A percentile compares a stretch with the other conserved stretches of the same genome.
Evolutionary conservation across 2,888 invertebrate species (phyloP).

Genomic region (Conomelus anceps): DNA sequence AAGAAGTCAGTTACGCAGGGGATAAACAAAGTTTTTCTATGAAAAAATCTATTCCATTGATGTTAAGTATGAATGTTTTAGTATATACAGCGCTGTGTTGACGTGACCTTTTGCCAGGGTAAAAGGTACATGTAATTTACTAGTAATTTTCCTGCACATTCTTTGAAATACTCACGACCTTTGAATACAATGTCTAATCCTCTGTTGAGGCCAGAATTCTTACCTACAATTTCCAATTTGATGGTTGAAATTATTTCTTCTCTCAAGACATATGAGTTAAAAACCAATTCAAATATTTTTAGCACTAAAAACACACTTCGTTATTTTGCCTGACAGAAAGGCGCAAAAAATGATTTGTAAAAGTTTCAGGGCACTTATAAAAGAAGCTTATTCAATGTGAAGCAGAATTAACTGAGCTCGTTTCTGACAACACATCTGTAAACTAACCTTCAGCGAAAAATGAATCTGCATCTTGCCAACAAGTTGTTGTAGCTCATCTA

Average conservation of each 20-base stretch:
- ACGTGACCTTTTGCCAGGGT: too few relatives aligned
- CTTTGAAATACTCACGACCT: not conserved
- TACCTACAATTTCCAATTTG: not conserved
- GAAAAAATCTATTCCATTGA: too few relatives aligned
- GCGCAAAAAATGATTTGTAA: too few relatives aligned
- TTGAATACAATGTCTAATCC: not conserved
- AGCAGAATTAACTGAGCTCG: not conserved
- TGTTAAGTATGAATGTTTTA: too few relatives aligned
- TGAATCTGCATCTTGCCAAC: not conserved
- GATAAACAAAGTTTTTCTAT: too few relatives aligned
- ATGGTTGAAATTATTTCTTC: not conserved
- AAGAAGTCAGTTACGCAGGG: too few relatives aligned
- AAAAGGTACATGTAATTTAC: too few relatives aligned
- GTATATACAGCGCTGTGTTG: too few relatives aligned
- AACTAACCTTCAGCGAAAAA: not conserved
- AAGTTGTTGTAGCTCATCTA: not conserved
- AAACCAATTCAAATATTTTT: not conserved
- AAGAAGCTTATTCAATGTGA: not conserved
- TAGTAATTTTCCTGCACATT: not conserved
- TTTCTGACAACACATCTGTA: not conserved
- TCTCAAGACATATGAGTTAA: not conserved
- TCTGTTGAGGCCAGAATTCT: not conserved
- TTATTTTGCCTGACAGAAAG: too few relatives aligned
- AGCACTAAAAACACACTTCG: not conserved
- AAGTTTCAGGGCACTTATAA: not conserved